Evolutionary conservation across 2,888 invertebrate species (phyloP), one percentile per base, ranked within the genome.

Genomic region (Gari tellinella): DNA sequence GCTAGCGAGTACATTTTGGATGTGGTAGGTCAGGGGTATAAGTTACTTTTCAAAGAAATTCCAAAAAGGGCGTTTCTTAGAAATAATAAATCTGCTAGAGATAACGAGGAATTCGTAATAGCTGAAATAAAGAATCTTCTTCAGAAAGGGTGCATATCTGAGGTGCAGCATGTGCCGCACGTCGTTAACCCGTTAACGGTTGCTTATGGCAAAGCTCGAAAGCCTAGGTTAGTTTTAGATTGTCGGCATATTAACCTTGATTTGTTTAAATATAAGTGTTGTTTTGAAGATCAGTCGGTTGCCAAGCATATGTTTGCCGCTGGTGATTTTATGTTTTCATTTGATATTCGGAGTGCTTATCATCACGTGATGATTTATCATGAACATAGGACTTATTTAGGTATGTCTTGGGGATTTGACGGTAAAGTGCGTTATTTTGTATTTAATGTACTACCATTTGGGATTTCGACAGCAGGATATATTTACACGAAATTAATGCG

Each of bases 101-200:
- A 73, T 31, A 72, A 73, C 46, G 1, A n/a, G 5, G 53, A 40
- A 17, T 76, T 73, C 63, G 76, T 76, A n/a, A n/a, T 12, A 38
- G 1, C 19, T 25, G 76, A 80, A 52, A 65, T 76, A 19, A 3
- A 63, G n/a, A 40, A 21, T 15, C 55, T 76, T 26, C 45, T 73
- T n/a, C 1, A 17, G 5, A 73, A 73, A 63, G 48, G 64, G 3
- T 57, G 66, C 26, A 58, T 80, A 12, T 62, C 66, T 17, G 49
- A 68, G 51, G 40, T 53, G 0, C 3, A 46, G 1, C 14, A 17
- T 23, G 17, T 19, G 23, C 73, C 70, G 12, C 12, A 69, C 21
- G 65, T 80, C n/a, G 56, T 74, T 15, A 65, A 79, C 41, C 65
- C 72, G n/a, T 48, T 74, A 7, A 76, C 75, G 7, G 76, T 75